Evolutionary conservation across 2,113 vertebrate species (phyloP).

Genomic region (Morone saxatilis): DNA sequence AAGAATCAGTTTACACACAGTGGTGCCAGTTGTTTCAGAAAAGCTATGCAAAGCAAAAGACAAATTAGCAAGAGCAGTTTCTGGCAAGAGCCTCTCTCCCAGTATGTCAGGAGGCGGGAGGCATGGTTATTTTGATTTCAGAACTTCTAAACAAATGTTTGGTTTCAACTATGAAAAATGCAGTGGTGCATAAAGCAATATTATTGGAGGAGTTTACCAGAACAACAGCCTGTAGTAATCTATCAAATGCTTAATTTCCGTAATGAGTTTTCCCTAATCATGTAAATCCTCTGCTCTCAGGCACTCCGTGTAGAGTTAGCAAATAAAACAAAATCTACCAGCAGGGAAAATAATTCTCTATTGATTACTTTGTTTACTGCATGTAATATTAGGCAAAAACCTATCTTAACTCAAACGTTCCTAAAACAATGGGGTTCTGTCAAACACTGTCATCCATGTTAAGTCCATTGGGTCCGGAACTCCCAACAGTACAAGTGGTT

Average conservation of each 20-base stretch:
- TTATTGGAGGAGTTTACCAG: conserved; percentile 73
- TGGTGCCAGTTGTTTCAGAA: conserved; percentile 3
- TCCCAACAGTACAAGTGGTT: conserved; percentile 19
- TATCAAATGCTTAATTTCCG: conserved; percentile 81
- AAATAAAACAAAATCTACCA: conserved; percentile 74
- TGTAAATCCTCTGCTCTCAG: conserved; percentile 74
- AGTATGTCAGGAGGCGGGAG: conserved; percentile 1
- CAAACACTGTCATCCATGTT: conserved; percentile 2
- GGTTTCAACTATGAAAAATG: conserved; percentile 70
- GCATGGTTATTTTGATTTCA: conserved; percentile 57
- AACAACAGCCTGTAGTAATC: conserved; percentile 82
- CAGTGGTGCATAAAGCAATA: conserved; percentile 74
- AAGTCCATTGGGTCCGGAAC: conserved; percentile 24
- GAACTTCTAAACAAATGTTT: conserved; percentile 69
- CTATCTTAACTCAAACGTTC: conserved; percentile 15
- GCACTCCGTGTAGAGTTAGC: conserved; percentile 67
- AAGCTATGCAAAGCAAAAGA: conserved; percentile 36
- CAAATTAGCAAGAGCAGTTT: conserved; percentile 29
- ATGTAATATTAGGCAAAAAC: conserved; percentile 46
- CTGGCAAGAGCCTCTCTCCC: conserved; percentile 20
- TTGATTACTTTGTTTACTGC: conserved; percentile 67
- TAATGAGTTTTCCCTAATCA: conserved; percentile 82
- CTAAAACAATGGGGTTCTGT: conserved; percentile 29
- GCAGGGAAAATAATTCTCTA: conserved; percentile 67
- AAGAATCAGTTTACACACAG: not conserved